Percentiles rank a stretch among this genome's conserved stretches.
Evolutionary conservation across 1,140 invertebrate species (phyloP).

Genomic region (Solen grandis): DNA sequence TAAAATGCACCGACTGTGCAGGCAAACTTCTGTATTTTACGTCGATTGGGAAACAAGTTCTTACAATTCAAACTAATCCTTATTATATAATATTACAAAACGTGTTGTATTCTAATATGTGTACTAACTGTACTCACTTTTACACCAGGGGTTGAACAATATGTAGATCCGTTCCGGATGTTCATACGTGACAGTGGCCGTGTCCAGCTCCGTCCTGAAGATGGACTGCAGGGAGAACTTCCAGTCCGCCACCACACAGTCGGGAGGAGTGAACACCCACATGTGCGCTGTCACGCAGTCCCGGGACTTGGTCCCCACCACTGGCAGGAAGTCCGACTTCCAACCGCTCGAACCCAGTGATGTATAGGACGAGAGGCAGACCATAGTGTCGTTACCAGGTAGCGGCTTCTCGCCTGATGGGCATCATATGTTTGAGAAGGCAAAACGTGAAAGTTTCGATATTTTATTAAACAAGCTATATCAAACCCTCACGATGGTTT

Average conservation of each 20-base stretch:
- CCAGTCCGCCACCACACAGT: conserved; percentile 53
- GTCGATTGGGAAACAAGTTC: too few relatives aligned
- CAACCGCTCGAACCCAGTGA: conserved; percentile 52
- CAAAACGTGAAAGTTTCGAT: neutral
- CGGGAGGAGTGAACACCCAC: conserved; percentile 39
- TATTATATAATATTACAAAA: too few relatives aligned
- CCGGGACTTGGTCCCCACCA: conserved; percentile 43
- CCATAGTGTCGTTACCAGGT: conserved; percentile 54
- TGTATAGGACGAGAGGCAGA: conserved; percentile 51
- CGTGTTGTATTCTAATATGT: too few relatives aligned
- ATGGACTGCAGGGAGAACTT: conserved; percentile 48
- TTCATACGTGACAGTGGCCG: conserved; percentile 39
- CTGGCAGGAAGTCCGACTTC: conserved; percentile 54
- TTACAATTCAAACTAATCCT: too few relatives aligned
- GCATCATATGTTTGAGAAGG: too few relatives aligned
- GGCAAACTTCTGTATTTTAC: too few relatives aligned
- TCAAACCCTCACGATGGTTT: neutral
- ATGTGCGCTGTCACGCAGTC: conserved; percentile 32
- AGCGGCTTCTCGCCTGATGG: conserved; percentile 44
- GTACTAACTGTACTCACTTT: too few relatives aligned
- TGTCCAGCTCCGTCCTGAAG: conserved; percentile 23
- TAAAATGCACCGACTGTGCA: too few relatives aligned
- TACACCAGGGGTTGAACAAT: conserved; percentile 55
- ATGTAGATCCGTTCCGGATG: conserved; percentile 46
- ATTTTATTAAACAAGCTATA: neutral